Evolutionary conservation across 2,797 vertebrate species (phyloP).

Genomic region (Manis pentadactyla): DNA sequence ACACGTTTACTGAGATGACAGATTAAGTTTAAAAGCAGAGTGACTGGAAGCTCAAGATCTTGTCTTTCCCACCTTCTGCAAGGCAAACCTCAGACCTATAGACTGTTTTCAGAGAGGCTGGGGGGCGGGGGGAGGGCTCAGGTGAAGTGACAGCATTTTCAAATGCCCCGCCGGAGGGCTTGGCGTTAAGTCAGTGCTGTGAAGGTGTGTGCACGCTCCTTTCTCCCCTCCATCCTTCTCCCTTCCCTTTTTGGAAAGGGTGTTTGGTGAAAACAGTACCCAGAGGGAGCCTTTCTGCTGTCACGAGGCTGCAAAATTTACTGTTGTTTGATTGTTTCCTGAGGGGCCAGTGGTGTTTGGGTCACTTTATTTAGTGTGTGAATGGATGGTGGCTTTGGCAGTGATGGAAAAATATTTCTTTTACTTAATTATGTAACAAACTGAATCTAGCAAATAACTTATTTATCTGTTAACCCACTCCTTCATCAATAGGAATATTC

Average conservation of each 20-base stretch:
- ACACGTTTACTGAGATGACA: neutral
- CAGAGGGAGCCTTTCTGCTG: neutral
- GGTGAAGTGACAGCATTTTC: neutral
- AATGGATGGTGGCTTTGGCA: neutral
- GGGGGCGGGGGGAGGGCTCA: neutral
- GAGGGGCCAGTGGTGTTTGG: neutral
- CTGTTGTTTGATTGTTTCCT: neutral
- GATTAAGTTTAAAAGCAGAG: conserved; percentile 49
- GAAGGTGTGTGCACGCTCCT: neutral
- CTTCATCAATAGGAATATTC: neutral
- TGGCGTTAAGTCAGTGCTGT: neutral
- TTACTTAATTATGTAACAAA: neutral
- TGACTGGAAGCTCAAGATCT: conserved; percentile 42
- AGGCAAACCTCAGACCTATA: conserved; percentile 38
- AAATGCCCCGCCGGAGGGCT: neutral
- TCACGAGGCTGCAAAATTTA: neutral
- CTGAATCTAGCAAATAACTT: neutral
- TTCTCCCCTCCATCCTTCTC: neutral
- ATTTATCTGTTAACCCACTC: neutral
- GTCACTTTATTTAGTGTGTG: neutral
- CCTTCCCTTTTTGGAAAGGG: neutral
- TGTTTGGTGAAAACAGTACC: neutral
- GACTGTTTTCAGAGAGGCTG: accelerated
- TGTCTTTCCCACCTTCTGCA: conserved; percentile 63
- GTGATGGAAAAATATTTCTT: neutral